Evolutionary conservation across 2,888 invertebrate species (phyloP).

Genomic region (Calliopum simillimum): DNA sequence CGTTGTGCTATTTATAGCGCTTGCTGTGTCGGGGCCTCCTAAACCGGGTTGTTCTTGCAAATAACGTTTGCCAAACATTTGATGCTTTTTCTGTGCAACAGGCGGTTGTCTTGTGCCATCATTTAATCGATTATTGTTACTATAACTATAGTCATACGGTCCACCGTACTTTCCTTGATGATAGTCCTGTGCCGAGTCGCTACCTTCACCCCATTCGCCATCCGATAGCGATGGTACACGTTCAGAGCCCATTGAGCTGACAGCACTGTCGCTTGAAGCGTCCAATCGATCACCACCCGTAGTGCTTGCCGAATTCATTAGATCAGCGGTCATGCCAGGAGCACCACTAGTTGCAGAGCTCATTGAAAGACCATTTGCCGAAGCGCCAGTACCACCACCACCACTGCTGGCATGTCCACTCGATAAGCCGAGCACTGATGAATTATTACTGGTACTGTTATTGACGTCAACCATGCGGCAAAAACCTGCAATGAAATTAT

Average conservation of each 20-base stretch:
- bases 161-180: slow-evolving; percentile 68
- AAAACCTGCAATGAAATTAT: slow-evolving; percentile 74
- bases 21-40: slow-evolving; percentile 15
- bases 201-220: slow-evolving; percentile 92
- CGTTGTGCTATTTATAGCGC: slow-evolving; percentile 11
- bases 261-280: slow-evolving; percentile 90
- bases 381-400: slow-evolving; percentile 46
- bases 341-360: slow-evolving; percentile 45
- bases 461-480: slow-evolving; percentile 82
- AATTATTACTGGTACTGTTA: slow-evolving; percentile 66
- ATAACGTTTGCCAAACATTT: slow-evolving; percentile 90
- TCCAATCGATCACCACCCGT: slow-evolving; percentile 76
- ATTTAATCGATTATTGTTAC: slow-evolving; percentile 66
- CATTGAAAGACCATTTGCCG: slow-evolving; percentile 46
- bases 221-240: slow-evolving; percentile 89
- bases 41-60: slow-evolving; percentile 72
- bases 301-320: slow-evolving; percentile 50
- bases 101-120: slow-evolving; percentile 72
- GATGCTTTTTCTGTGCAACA: slow-evolving; percentile 90
- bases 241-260: slow-evolving; percentile 93
- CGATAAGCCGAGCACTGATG: slow-evolving; percentile 60
- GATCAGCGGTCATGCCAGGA: slow-evolving; percentile 60
- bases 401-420: slow-evolving; percentile 56
- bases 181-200: slow-evolving; percentile 87
- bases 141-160: slow-evolving; percentile 79